Percentiles rank a stretch among this genome's conserved stretches.
Evolutionary conservation across 2,888 invertebrate genomes (phyloP).

Genomic region (Gryllus longicercus): DNA sequence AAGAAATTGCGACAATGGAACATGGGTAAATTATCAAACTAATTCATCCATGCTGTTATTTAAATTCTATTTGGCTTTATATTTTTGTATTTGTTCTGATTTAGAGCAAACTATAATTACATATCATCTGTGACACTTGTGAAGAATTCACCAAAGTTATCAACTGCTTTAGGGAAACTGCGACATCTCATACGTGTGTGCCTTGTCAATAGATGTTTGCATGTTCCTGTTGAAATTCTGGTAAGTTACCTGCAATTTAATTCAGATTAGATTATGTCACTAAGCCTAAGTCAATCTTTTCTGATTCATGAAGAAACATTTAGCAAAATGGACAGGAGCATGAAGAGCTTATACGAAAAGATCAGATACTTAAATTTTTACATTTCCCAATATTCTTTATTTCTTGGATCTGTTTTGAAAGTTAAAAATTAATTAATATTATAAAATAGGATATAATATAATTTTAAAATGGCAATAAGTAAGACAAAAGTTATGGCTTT

Average conservation of each 20-base stretch:
- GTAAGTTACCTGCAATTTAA: slow-evolving; percentile 42
- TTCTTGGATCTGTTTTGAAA: too few relatives aligned
- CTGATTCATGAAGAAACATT: too few relatives aligned
- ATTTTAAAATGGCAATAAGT: too few relatives aligned
- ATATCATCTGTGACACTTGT: slow-evolving; percentile 45
- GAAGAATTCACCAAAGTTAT: slow-evolving; percentile 26
- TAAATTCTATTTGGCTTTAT: too few relatives aligned
- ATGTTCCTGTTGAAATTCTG: slow-evolving; percentile 53
- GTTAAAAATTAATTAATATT: too few relatives aligned
- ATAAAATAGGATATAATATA: too few relatives aligned
- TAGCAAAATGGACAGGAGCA: too few relatives aligned
- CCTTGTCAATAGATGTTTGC: slow-evolving; percentile 53
- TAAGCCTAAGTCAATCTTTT: not conserved
- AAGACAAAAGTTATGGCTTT: too few relatives aligned
- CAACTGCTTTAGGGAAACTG: slow-evolving; percentile 29
- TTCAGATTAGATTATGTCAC: not conserved
- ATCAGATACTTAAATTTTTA: too few relatives aligned
- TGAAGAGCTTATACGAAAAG: too few relatives aligned
- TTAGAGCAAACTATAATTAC: slow-evolving; percentile 46
- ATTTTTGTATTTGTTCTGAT: slow-evolving; percentile 32
- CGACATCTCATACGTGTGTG: slow-evolving; percentile 53
- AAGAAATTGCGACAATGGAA: slow-evolving; percentile 48
- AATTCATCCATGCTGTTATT: too few relatives aligned
- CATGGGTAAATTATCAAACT: slow-evolving; percentile 38
- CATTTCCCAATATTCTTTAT: too few relatives aligned